Base-by-base conservation (phyloP, 2,797 vertebrate genomes). In the Myoxocephalus aenaeus region DNA sequence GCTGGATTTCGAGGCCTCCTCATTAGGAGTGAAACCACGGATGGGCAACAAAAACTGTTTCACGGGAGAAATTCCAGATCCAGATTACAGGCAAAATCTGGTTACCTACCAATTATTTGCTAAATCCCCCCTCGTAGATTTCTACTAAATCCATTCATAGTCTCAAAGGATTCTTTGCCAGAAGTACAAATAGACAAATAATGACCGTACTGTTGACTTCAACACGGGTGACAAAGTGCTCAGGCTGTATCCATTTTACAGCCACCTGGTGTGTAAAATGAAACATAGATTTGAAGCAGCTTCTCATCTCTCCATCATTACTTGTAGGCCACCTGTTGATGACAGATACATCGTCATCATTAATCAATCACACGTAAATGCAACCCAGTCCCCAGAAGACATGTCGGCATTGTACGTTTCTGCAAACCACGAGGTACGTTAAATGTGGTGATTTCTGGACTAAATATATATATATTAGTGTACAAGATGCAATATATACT, bases 81-180 rank as follows among this genome's bases (percentile, higher is more conserved):
- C 22, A 20, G 34, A 74, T 79, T 15, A 77, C n/a, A 51, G 22
- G 13, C 22, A 65, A 61, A 22, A 54, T 54, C 34, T 20, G 57
- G 46, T 5, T 8, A 70, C 25, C 40, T 44, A 25, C 13, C n/a
- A 46, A 15, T 29, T 0, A 1, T 27, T 66, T 29, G 4, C 4
- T 3, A 38, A 51, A 72, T 10, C 50, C 40, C 40, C 1, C 11
- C 25, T 36, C 38, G 10, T 56, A 29, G 18, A 58, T 5, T 7
- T 63, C 50, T 51, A 40, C 58, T 10, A 62, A 56, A n/a, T 56
- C 22, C 18, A 3, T 18, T 11, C 1, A 12, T 32, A 15, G 50
- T 70, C 34, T 69, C 32, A 10, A 4, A 18, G 50, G 48, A 53
- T 32, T 57, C 5, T 0, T 36, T 57, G 27, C 22, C 17, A 65